A percentile compares a stretch with the other conserved stretches of the same genome.
Evolutionary conservation across 2,888 invertebrate species (phyloP).

Genomic region (Scrobipalpa costella): DNA sequence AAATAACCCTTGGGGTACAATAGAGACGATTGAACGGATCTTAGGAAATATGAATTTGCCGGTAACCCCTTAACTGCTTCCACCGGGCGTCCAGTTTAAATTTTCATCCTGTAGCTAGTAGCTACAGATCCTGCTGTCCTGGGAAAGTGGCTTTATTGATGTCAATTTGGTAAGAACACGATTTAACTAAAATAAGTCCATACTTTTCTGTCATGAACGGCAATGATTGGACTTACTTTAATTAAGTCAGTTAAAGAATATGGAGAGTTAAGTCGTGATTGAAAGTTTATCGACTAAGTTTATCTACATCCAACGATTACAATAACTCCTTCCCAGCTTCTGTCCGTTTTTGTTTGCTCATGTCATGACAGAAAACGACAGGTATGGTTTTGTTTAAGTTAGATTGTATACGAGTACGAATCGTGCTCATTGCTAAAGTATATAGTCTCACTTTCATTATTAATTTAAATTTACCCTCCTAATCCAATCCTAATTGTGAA

Average conservation of each 20-base stretch:
- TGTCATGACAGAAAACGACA: too few relatives aligned
- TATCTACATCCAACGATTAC: too few relatives aligned
- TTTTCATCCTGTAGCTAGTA: slow-evolving; percentile 23
- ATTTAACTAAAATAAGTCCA: background rate
- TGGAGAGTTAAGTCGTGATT: too few relatives aligned
- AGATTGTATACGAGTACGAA: too few relatives aligned
- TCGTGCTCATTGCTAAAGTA: background rate
- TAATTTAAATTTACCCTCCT: slow-evolving; percentile 35
- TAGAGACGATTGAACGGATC: slow-evolving; percentile 8
- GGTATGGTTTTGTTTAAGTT: too few relatives aligned
- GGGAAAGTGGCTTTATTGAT: background rate
- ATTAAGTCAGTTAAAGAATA: too few relatives aligned
- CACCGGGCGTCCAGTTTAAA: slow-evolving; percentile 14
- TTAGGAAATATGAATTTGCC: slow-evolving; percentile 20
- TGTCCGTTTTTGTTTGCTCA: too few relatives aligned
- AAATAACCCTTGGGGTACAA: background rate
- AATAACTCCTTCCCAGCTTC: too few relatives aligned
- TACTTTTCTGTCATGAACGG: too few relatives aligned
- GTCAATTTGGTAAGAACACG: background rate
- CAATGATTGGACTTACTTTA: too few relatives aligned
- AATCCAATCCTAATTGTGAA: slow-evolving; percentile 38
- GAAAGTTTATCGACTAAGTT: too few relatives aligned
- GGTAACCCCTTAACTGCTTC: background rate
- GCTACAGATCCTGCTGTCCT: background rate
- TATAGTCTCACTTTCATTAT: slow-evolving; percentile 32